A percentile compares a stretch with the other conserved stretches of the same genome.
Evolutionary conservation across 2,797 vertebrate genomes (phyloP).

Genomic region (Selene dorsalis): DNA sequence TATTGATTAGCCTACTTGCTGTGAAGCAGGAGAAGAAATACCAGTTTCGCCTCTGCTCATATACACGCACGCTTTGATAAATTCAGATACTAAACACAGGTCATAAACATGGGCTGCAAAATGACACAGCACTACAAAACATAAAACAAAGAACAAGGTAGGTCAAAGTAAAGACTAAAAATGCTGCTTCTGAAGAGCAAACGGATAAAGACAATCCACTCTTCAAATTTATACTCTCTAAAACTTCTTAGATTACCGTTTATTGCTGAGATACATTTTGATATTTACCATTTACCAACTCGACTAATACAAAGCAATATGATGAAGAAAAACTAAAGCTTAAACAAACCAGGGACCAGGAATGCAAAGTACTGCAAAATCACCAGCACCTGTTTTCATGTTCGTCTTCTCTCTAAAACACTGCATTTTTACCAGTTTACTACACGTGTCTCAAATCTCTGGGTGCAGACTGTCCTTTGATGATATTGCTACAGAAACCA

Average conservation of each 20-base stretch:
- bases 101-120: background rate
- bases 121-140: background rate
- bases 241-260: background rate
- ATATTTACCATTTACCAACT: background rate
- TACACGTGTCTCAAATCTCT: background rate
- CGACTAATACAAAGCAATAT: background rate
- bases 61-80: background rate
- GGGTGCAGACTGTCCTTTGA: background rate
- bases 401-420: background rate
- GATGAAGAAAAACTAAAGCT: background rate
- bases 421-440: too few relatives aligned
- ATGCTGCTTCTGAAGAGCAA: background rate
- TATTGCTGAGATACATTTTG: background rate
- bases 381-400: background rate
- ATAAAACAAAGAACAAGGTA: too few relatives aligned
- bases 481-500: conserved; percentile 33
- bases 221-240: background rate
- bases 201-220: background rate
- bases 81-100: background rate
- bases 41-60: background rate
- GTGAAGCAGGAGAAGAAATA: background rate
- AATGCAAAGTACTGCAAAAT: background rate
- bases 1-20: background rate
- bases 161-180: too few relatives aligned
- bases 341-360: background rate